These are phyloP conservation scores for Nezara viridula DNA, from an alignment of 2,888 invertebrate species.

Conservation along the genomic window DNA sequence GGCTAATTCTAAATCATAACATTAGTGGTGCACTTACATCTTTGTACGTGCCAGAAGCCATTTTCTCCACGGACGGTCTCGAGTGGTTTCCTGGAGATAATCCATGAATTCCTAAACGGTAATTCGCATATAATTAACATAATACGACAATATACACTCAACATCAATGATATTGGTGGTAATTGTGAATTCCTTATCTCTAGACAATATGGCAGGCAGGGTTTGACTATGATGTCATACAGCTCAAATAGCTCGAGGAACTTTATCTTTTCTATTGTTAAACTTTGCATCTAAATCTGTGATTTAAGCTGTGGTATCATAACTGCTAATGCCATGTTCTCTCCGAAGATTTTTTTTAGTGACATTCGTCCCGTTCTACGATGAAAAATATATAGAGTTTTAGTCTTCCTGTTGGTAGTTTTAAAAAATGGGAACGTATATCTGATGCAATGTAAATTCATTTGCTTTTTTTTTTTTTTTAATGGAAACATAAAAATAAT, in stretches of 20 bases:
- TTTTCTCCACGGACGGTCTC: constrained; percentile 25
- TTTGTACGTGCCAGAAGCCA: not conserved
- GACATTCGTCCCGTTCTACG: too few relatives aligned
- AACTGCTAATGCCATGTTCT: too few relatives aligned
- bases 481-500: too few relatives aligned
- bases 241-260: not conserved
- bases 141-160: constrained; percentile 16
- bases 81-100: constrained; percentile 5
- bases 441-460: too few relatives aligned
- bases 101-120: constrained; percentile 30
- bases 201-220: not conserved
- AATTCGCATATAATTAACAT: constrained; percentile 27
- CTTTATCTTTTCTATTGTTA: not conserved
- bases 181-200: not conserved
- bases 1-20: not conserved
- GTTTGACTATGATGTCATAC: not conserved
- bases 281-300: too few relatives aligned
- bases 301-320: too few relatives aligned
- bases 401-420: too few relatives aligned
- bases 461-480: too few relatives aligned
- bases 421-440: too few relatives aligned
- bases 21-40: not conserved
- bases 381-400: too few relatives aligned
- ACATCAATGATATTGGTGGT: not conserved
- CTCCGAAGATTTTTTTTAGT: too few relatives aligned